A percentile compares a stretch with the other conserved stretches of the same genome.
Conservation (phyloP, 2,113 vertebrate genomes). For the Collichthys lucidus region DNA sequence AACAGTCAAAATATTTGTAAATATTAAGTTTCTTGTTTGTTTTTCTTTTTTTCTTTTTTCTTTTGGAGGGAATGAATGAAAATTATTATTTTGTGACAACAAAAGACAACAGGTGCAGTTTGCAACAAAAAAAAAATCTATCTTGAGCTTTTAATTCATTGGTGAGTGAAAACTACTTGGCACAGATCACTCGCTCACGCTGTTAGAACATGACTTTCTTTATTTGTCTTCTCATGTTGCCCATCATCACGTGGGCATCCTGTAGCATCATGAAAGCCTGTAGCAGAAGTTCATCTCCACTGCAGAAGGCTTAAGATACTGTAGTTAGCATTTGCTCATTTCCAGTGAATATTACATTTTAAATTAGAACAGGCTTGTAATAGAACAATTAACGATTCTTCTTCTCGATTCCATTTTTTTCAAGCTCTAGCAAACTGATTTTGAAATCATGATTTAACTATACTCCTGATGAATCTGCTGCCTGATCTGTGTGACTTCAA, state of each 20-base stretch:
- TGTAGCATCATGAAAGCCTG: conserved; percentile 58
- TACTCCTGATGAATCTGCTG: conserved; percentile 18
- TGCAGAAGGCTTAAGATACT: too few species aligned
- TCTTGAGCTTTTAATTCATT: conserved; percentile 1
- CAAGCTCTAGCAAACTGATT: not conserved
- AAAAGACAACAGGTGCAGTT: conserved; percentile 84
- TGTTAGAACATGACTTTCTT: not conserved
- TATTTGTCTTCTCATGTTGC: conserved; percentile 1
- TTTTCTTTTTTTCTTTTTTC: conserved; percentile 55
- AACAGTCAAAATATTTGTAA: conserved; percentile 86
- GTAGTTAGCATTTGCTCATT: too few species aligned
- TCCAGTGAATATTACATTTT: not conserved
- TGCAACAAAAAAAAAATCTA: conserved; percentile 2
- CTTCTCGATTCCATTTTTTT: not conserved
- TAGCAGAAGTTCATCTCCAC: too few species aligned
- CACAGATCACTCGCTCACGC: not conserved
- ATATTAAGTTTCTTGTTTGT: conserved; percentile 86
- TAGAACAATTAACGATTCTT: not conserved
- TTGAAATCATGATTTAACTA: conserved; percentile 12
- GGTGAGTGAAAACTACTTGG: not conserved
- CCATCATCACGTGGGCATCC: conserved; percentile 1
- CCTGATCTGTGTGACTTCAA: conserved; percentile 7
- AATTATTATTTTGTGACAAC: conserved; percentile 78
- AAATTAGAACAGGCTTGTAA: too few species aligned
- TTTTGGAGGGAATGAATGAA: conserved; percentile 81